Evolutionary conservation across 2,888 invertebrate species (phyloP), one percentile per base, ranked within the genome.

Genomic region (Autographa pulchrina): DNA sequence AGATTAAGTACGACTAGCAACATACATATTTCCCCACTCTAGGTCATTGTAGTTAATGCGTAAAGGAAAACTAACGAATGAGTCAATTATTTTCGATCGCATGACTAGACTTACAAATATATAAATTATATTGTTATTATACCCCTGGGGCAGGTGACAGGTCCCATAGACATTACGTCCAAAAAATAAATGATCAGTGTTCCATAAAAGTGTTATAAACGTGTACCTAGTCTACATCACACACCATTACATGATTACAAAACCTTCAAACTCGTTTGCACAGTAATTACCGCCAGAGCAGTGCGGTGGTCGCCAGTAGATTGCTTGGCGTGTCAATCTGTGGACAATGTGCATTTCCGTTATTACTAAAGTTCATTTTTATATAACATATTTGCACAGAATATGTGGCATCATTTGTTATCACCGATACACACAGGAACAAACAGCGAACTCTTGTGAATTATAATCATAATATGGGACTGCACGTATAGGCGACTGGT

Each of bases 311-410:
- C 25, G 25, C 20, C 54, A 56, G 25, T 56, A 16, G 54, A 56
- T 56, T 56, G 54, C 54, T 25, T 56, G 54, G 54, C 54, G 20
- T 54, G 54, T 54, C 54, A 54, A 54, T 20, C 54, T 20, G 31
- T 43, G 14, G 14, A 43, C 8, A 31, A 62, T 43, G 48, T 72
- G 58, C 65, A 72, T 77, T 65, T 77, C 72, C 62, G 65, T 25
- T 31, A 43, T 41, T 59, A 62, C 73, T 65, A 48, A 48, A 48
- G 48, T 48, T 48, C 7, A 48, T n/a, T n/a, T 11, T 48, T 48
- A 48, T n/a, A n/a, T 48, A 48, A 48, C 6, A n/a, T 6, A 6
- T 14, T 48, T 48, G 48, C 48, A 7, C 48, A 48, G 7, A 48
- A 9, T 11, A 38, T 38, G 38, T 11, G 9, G 8, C 35, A 38